These are phyloP conservation scores for Tetropium fuscum DNA, from an alignment of 2,888 invertebrate genomes.

Conservation along the genomic window DNA sequence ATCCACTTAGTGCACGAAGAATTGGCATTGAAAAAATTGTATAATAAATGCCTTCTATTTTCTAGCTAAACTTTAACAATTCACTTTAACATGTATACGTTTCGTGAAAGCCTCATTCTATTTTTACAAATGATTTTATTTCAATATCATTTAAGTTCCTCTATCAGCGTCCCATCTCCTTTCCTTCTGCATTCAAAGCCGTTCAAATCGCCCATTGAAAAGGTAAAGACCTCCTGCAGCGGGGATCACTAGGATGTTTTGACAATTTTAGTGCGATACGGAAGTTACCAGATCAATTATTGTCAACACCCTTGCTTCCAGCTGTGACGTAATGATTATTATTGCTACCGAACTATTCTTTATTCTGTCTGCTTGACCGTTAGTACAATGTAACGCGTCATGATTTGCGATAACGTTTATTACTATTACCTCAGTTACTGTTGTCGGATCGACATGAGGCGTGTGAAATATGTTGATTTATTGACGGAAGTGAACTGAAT, in stretches of 20 bases:
- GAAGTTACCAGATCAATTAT: slow-evolving; percentile 59
- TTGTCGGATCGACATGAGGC: slow-evolving; percentile 7
- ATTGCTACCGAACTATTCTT: slow-evolving; percentile 37
- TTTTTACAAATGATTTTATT: slow-evolving; percentile 31
- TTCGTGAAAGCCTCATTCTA: slow-evolving; percentile 21
- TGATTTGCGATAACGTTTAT: slow-evolving; percentile 45
- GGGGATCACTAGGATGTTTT: slow-evolving; percentile 49
- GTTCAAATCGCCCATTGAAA: slow-evolving; percentile 36
- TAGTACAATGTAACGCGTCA: slow-evolving; percentile 41
- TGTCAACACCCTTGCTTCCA: slow-evolving; percentile 61
- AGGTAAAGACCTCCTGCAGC: slow-evolving; percentile 47
- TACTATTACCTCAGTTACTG: slow-evolving; percentile 7
- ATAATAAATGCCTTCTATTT: slow-evolving; percentile 13
- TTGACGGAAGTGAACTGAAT: not conserved
- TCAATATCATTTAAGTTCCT: slow-evolving; percentile 13
- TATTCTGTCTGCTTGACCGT: slow-evolving; percentile 29
- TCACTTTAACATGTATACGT: slow-evolving; percentile 20
- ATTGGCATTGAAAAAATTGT: slow-evolving; percentile 21
- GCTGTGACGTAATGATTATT: slow-evolving; percentile 58
- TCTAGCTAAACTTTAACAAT: slow-evolving; percentile 17
- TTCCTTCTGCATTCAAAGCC: slow-evolving; percentile 21
- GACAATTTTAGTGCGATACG: slow-evolving; percentile 49
- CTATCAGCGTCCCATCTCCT: slow-evolving; percentile 14
- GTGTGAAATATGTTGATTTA: slow-evolving; percentile 2
- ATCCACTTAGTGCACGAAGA: slow-evolving; percentile 1